Percentiles rank a stretch among this genome's conserved stretches.
Evolutionary conservation across 2,113 vertebrate species (phyloP).

Genomic region (Malurus cyaneus): DNA sequence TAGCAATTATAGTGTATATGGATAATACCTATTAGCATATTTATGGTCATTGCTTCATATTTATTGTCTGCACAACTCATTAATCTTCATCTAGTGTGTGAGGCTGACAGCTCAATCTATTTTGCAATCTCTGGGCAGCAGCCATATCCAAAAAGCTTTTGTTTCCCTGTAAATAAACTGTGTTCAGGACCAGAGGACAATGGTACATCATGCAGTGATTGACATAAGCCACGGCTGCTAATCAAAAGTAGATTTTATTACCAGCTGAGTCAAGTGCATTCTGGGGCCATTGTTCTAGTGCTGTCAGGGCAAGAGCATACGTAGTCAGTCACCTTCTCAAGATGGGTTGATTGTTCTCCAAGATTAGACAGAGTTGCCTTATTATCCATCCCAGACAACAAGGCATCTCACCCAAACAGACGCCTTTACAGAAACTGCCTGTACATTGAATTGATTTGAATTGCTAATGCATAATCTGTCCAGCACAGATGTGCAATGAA

Average conservation of each 20-base stretch:
- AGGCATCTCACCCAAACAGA: conserved; percentile 78
- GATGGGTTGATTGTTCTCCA: conserved; percentile 83
- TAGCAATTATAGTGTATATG: conserved; percentile 90
- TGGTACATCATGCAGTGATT: conserved; percentile 82
- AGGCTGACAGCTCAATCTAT: conserved; percentile 99
- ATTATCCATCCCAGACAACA: conserved; percentile 78
- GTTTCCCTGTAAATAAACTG: conserved; percentile 87
- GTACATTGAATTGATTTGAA: conserved; percentile 75
- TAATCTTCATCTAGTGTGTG: conserved; percentile 98
- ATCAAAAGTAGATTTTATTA: conserved; percentile 90
- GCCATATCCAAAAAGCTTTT: conserved; percentile 84
- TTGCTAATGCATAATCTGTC: conserved; percentile 85
- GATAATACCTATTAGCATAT: conserved; percentile 98
- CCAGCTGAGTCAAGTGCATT: conserved; percentile 87
- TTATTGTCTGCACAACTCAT: conserved; percentile 97
- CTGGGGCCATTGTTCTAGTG: conserved; percentile 77
- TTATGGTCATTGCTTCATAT: conserved; percentile 98
- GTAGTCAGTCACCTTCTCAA: conserved; percentile 83
- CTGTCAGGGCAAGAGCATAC: conserved; percentile 78
- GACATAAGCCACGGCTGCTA: conserved; percentile 88
- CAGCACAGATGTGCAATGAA: conserved; percentile 85
- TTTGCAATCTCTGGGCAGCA: conserved; percentile 89
- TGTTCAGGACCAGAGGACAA: conserved; percentile 80
- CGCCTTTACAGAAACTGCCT: conserved; percentile 71
- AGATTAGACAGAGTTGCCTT: conserved; percentile 81